Conservation (phyloP, 35 echinoderm and acorn worm genomes). For the Holothuria glaberrima region DNA sequence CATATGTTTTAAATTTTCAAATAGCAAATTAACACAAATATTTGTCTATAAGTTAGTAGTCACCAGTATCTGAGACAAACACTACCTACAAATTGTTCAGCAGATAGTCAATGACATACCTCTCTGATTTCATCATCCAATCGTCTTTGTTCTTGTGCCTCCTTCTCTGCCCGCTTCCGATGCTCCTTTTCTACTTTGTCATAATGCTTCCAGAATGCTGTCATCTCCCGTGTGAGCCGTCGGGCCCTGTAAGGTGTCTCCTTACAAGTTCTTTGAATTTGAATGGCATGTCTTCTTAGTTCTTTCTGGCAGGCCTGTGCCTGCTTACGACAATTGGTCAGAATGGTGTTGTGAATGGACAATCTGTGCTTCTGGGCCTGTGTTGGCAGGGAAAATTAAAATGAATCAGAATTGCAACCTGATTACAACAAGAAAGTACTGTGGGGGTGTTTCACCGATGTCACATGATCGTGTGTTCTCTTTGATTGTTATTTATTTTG, state of each 20-base stretch:
- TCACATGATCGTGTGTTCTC: no score
- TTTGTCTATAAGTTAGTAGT: no score
- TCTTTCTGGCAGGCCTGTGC: slow-evolving; percentile 98
- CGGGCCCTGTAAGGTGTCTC: slow-evolving; percentile 90
- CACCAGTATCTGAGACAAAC: no score
- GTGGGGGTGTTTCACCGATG: not conserved
- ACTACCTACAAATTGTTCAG: no score
- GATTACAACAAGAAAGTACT: not conserved
- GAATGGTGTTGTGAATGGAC: slow-evolving; percentile 86
- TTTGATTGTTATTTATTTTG: no score
- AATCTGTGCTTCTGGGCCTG: slow-evolving; percentile 94
- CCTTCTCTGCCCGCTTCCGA: slow-evolving; percentile 92
- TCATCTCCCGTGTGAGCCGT: slow-evolving; percentile 97
- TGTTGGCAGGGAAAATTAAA: not conserved
- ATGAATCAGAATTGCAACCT: not conserved
- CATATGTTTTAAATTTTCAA: no score
- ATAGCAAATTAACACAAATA: no score
- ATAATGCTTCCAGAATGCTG: slow-evolving; percentile 95
- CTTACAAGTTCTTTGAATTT: slow-evolving; percentile 90
- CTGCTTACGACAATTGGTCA: slow-evolving; percentile 92
- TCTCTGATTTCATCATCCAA: slow-evolving; percentile 99
- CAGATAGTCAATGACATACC: slow-evolving; percentile 45
- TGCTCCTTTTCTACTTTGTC: slow-evolving; percentile 98
- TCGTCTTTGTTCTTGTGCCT: slow-evolving; percentile 94
- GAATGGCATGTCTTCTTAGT: slow-evolving; percentile 81